Conservation (phyloP, 2,797 vertebrate genomes). For the Pachyuromys duprasi region DNA sequence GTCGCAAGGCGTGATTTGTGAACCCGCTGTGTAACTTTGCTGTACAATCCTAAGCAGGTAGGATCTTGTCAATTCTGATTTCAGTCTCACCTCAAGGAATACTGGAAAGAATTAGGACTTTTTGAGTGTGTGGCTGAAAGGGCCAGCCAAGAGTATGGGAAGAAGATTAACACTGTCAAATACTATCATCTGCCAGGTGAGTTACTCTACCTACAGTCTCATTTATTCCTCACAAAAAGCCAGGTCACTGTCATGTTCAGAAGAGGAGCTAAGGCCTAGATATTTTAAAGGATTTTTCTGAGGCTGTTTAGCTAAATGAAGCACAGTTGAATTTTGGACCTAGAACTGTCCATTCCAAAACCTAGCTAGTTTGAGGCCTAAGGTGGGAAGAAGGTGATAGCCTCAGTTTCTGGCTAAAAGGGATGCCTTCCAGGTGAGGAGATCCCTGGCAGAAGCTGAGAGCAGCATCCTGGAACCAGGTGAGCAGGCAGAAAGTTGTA, state of each 20-base stretch:
- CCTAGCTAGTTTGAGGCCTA: constrained; percentile 20
- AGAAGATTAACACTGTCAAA: neutral
- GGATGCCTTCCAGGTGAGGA: neutral
- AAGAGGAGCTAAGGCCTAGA: neutral
- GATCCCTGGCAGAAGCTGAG: neutral
- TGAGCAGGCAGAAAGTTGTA: neutral
- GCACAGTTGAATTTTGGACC: neutral
- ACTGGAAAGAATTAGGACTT: constrained; percentile 56
- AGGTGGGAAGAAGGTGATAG: neutral
- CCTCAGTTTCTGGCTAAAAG: neutral
- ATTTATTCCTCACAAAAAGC: neutral
- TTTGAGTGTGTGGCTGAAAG: neutral
- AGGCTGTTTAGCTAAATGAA: neutral
- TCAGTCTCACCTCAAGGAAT: constrained; percentile 12
- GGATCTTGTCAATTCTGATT: constrained; percentile 47
- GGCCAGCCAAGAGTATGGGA: neutral
- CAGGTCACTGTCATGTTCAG: neutral
- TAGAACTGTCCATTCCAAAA: neutral
- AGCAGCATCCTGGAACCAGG: neutral
- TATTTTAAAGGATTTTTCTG: constrained; percentile 8
- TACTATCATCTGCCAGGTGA: neutral
- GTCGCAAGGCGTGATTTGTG: no score
- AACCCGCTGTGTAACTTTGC: no score
- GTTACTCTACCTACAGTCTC: neutral
- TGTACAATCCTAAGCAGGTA: neutral